Evolutionary conservation across 2,113 vertebrate genomes (phyloP), one percentile per base, ranked within the genome.

Genomic region (Brachypodius melanocephalos): DNA sequence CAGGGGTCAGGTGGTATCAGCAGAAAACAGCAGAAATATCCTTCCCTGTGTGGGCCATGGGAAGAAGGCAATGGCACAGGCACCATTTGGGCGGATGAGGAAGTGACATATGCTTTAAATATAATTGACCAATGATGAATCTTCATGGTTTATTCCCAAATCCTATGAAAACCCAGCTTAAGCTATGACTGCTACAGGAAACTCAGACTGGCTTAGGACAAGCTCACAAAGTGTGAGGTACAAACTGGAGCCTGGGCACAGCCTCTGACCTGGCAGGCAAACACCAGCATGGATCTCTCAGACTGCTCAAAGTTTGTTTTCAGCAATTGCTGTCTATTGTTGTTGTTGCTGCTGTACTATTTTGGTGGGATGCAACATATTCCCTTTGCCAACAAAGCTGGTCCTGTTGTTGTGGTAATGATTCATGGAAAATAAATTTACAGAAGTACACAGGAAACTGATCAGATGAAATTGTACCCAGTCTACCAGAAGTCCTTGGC

Each of bases 201-300:
- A 34, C 13, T 73, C 7, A 1, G 22, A 48, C 25, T 26, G 32
- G 51, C 51, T 61, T 21, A 25, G 22, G 42, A 52, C 16, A 85
- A 66, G 14, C 9, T 89, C 55, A 19, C 4, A 1, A 54, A 54
- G 4, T 21, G 1, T 40, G 51, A 68, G n/a, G 32, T 31, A 42
- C 0, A 4, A 78, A 6, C 2, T 1, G 4, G 52, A 94, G 29
- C 7, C 29, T 29, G 14, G n/a, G 26, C 2, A 1, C 26, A 66
- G 51, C 14, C 25, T 45, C 59, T 57, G 55, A 42, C 7, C 46
- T 2, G 2, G 31, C 1, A 11, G 42, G 17, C 46, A 69, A 55
- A 57, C 1, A 3, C 31, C 29, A 61, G 31, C 51, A 32, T 11
- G 17, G 40, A 5, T 55, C 45, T 63, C 34, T 42, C 40, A 88